These are phyloP conservation scores for Polietes domitor DNA, from an alignment of 2,888 invertebrate genomes.

Conservation along the genomic window DNA sequence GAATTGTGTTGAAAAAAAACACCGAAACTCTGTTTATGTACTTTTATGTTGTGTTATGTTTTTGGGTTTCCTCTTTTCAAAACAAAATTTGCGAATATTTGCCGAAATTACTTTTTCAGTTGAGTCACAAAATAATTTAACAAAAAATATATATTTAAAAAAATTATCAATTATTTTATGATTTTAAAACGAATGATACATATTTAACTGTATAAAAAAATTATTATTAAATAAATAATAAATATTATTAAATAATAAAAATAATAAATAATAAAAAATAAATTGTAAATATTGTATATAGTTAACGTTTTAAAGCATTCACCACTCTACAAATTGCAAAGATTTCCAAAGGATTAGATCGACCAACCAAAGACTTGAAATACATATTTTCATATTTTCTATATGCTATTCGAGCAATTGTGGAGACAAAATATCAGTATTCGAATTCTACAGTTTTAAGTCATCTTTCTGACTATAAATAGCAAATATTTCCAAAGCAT, in stretches of 20 bases:
- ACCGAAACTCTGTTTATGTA: no score
- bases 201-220: background rate
- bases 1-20: no score
- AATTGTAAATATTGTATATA: background rate
- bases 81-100: constrained; percentile 66
- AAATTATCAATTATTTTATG: constrained; percentile 14
- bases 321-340: background rate
- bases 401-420: no score
- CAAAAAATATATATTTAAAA: background rate
- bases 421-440: no score
- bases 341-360: background rate
- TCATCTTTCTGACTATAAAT: no score
- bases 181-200: background rate
- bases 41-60: no score
- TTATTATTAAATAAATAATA: background rate
- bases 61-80: no score
- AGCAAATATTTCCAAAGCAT: no score
- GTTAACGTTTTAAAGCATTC: background rate
- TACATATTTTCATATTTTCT: no score
- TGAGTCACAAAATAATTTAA: background rate
- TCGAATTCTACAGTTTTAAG: no score
- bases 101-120: constrained; percentile 42
- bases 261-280: background rate
- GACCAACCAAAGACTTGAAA: no score
- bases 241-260: background rate